Conservation (phyloP, 2,797 vertebrate genomes). For the Typhlichthys subterraneus region DNA sequence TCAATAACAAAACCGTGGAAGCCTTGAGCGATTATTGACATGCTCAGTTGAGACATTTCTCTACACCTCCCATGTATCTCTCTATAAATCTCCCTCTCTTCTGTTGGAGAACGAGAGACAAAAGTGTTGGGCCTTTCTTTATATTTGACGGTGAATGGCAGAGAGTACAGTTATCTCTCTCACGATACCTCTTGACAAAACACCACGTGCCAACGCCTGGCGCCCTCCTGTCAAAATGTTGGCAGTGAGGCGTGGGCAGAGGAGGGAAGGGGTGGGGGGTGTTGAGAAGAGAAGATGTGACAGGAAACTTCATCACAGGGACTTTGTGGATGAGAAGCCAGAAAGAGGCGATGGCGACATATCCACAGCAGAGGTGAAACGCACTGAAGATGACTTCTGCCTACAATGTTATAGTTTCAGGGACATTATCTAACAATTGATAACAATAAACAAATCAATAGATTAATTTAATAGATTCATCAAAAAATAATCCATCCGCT, state of each 20-base stretch:
- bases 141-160: slow-evolving; percentile 53
- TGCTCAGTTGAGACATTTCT: slow-evolving; percentile 12
- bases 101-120: slow-evolving; percentile 21
- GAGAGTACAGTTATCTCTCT: slow-evolving; percentile 43
- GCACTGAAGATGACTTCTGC: too few relatives aligned
- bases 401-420: too few relatives aligned
- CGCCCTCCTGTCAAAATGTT: slow-evolving; percentile 53
- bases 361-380: slow-evolving; percentile 11
- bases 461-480: too few relatives aligned
- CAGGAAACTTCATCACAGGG: slow-evolving; percentile 52
- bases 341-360: slow-evolving; percentile 27
- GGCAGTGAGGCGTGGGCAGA: slow-evolving; percentile 35
- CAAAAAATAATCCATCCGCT: too few relatives aligned
- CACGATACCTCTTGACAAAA: slow-evolving; percentile 52
- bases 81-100: slow-evolving; percentile 8
- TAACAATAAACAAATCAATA: too few relatives aligned
- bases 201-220: slow-evolving; percentile 51
- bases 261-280: slow-evolving; percentile 15
- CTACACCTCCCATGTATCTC: slow-evolving; percentile 1
- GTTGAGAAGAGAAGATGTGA: slow-evolving; percentile 32
- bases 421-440: too few relatives aligned
- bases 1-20: slow-evolving; percentile 2
- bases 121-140: background rate
- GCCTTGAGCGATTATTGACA: background rate
- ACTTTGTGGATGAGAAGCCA: slow-evolving; percentile 31